Evolutionary conservation across 2,888 invertebrate genomes (phyloP), one percentile per base, ranked within the genome.

Genomic region (Anarsia innoxiella): DNA sequence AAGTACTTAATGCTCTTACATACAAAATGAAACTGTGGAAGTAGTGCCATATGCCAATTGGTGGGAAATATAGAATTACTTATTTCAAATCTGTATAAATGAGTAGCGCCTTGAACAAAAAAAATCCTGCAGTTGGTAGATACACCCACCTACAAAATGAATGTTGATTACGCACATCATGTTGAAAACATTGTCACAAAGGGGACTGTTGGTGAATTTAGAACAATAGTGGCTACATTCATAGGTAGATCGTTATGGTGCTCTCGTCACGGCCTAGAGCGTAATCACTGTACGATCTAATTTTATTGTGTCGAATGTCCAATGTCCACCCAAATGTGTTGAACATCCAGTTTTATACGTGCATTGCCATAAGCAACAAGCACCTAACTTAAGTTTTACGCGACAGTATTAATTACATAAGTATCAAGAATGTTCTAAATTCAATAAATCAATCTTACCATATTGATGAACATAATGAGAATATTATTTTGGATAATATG

Each of bases 251-350:
- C 56, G 72, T 72, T 65, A 70, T 68, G 66, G 56, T 63, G 57
- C 51, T 57, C 57, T 61, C 76, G 80, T 79, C 77, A 83, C 65
- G 80, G 73, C 42, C 70, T 61, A 58, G 46, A 63, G 78, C 67
- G 56, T 66, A 73, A 67, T 67, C 78, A 82, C 79, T 83, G 78
- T 80, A 56, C 56, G 53, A 69, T 70, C 61, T 64, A 61, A 60
- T 63, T 64, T 63, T 58, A 66, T 68, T 73, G 70, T 73, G 66
- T 65, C 58, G 57, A 66, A 69, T 63, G 59, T 59, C 56, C 56
- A 53, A n/a, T n/a, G n/a, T 48, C 50, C 41, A 42, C 45, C 52
- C 43, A 53, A 46, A 56, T n/a, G 53, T 58, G 56, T 49, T 56
- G 48, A 53, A 51, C 56, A 68, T 60, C 63, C 68, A 62, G 63